These are phyloP conservation scores for Rhea pennata DNA, from an alignment of 2,113 vertebrate species.

Conservation along the genomic window DNA sequence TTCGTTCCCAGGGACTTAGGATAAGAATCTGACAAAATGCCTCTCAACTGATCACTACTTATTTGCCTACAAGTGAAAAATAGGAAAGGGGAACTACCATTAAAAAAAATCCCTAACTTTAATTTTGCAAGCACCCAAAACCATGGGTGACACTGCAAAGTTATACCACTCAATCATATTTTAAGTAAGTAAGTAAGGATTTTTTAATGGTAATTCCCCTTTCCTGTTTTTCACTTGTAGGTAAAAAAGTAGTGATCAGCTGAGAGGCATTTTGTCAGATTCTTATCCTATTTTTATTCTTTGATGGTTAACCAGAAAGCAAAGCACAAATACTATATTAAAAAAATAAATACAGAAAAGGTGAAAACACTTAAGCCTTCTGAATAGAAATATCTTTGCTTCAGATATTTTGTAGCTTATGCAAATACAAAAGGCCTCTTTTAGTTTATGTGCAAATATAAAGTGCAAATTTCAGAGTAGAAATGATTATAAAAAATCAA, in stretches of 20 bases:
- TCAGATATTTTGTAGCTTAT: background rate
- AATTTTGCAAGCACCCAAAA: too few relatives aligned
- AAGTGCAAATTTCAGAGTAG: background rate
- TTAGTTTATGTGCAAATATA: background rate
- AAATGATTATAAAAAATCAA: background rate
- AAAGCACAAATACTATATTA: background rate
- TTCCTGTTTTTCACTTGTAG: background rate
- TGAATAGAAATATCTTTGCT: background rate
- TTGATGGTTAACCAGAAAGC: conserved; percentile 2
- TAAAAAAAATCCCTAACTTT: too few relatives aligned
- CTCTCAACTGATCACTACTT: too few relatives aligned
- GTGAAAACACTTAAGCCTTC: background rate
- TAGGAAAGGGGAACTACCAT: too few relatives aligned
- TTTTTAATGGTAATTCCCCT: background rate
- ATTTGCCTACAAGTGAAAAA: too few relatives aligned
- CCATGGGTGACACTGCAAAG: too few relatives aligned
- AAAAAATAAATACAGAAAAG: background rate
- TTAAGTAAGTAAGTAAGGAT: background rate
- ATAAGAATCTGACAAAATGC: too few relatives aligned
- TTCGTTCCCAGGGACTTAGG: background rate
- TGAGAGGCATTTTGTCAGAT: background rate
- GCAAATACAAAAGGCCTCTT: background rate
- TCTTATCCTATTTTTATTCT: background rate
- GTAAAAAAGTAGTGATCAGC: conserved; percentile 29
- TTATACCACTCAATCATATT: too few relatives aligned